These are phyloP conservation scores for Ptychadena robeensis DNA, from an alignment of 2,797 vertebrate genomes.

Conservation along the genomic window DNA sequence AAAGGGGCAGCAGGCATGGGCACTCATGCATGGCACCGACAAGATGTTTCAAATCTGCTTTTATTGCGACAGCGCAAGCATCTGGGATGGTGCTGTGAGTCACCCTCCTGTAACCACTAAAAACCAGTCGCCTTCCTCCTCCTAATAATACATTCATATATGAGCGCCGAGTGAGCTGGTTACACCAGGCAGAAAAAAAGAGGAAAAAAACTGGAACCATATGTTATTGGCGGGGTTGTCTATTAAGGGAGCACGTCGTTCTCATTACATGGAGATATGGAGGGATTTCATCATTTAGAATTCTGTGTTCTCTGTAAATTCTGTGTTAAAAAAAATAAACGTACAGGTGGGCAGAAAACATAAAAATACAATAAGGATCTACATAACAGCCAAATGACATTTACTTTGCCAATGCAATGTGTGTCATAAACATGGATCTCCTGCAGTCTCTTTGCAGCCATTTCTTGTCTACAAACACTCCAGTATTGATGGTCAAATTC, in stretches of 20 bases:
- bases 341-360: background rate
- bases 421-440: too few relatives aligned
- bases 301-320: too few relatives aligned
- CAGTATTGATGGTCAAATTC: too few relatives aligned
- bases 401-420: too few relatives aligned
- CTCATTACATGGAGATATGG: conserved; percentile 41
- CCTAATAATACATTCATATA: conserved; percentile 75
- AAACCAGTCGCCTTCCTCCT: conserved; percentile 75
- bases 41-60: conserved; percentile 86
- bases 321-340: background rate
- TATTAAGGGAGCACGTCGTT: conserved; percentile 61
- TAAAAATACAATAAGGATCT: too few relatives aligned
- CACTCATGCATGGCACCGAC: conserved; percentile 85
- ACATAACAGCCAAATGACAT: too few relatives aligned
- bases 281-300: background rate
- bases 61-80: conserved; percentile 74
- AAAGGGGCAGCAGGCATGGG: conserved; percentile 83
- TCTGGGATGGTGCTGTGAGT: conserved; percentile 77
- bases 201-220: background rate
- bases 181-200: conserved; percentile 60
- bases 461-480: too few relatives aligned
- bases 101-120: conserved; percentile 79
- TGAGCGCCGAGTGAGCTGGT: conserved; percentile 64
- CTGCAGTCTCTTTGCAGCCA: too few relatives aligned
- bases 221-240: conserved; percentile 12